These are phyloP conservation scores for zebrafish (Danio rerio) DNA, from an alignment of 2,113 vertebrate species.

Conservation along the genomic window GRCz12tu NC_133180.1:54476501-54477000, in stretches of 20 bases:
- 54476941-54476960: too few relatives aligned
- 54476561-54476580: neutral
- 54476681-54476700: too few relatives aligned
- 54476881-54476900: too few relatives aligned
- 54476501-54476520: neutral
- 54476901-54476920: neutral
- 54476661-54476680: too few relatives aligned
- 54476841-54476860: neutral
- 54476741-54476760: neutral
- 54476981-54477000: neutral
- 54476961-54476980: neutral
- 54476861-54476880: neutral
- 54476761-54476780: too few relatives aligned
- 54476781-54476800: neutral
- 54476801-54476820: neutral
- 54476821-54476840: too few relatives aligned
- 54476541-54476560: neutral
- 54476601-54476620: too few relatives aligned
- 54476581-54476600: too few relatives aligned
- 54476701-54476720: neutral
- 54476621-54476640: too few relatives aligned
- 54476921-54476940: neutral
- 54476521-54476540: neutral
- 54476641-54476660: too few relatives aligned
- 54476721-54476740: neutral